Conservation (phyloP, 2,113 vertebrate genomes). For the Forbesichthys agassizii region DNA sequence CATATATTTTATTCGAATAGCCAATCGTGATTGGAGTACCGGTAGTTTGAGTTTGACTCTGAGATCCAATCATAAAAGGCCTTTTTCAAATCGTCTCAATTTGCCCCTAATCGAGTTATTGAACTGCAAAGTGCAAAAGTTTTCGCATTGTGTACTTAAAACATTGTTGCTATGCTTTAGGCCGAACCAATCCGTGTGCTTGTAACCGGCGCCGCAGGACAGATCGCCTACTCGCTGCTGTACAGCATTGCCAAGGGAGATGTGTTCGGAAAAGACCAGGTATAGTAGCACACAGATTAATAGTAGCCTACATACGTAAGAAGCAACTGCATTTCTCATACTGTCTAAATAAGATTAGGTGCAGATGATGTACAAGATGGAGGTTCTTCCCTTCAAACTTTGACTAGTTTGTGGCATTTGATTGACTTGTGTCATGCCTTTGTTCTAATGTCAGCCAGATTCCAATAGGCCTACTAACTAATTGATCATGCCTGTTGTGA, state of each 20-base stretch:
- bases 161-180: conserved; percentile 64
- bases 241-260: conserved; percentile 96
- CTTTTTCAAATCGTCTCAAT: background rate
- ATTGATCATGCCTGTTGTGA: too few species aligned
- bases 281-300: conserved; percentile 46
- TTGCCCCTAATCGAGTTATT: too few species aligned
- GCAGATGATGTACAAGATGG: background rate
- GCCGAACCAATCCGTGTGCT: conserved; percentile 88
- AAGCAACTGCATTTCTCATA: background rate
- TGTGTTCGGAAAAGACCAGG: conserved; percentile 97
- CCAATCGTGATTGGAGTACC: background rate
- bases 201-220: conserved; percentile 94
- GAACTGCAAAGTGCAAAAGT: background rate
- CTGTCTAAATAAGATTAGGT: background rate
- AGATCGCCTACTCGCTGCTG: conserved; percentile 95
- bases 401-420: too few species aligned
- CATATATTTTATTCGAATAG: background rate
- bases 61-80: background rate
- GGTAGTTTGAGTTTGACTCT: background rate
- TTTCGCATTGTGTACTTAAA: background rate
- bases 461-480: too few species aligned
- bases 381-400: too few species aligned
- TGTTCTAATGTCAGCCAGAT: too few species aligned
- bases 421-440: too few species aligned
- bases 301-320: conserved; percentile 9